A percentile compares a stretch with the other conserved stretches of the same genome.
Conservation (phyloP, 2,888 invertebrate genomes). For the Lypha dubia region DNA sequence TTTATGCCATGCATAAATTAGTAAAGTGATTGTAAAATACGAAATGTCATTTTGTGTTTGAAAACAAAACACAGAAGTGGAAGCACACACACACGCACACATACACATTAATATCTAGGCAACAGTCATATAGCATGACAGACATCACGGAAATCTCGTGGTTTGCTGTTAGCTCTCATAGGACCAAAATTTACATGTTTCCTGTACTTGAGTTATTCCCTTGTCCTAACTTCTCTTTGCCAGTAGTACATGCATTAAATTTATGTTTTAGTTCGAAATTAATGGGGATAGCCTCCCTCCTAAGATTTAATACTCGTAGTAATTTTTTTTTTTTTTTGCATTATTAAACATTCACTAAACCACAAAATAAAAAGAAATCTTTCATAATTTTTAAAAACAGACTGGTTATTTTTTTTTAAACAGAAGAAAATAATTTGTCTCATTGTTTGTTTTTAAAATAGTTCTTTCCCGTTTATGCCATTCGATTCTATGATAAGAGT, state of each 20-base stretch:
- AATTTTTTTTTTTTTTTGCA: too few relatives aligned
- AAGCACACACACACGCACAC: neutral
- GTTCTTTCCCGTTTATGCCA: neutral
- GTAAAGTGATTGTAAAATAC: constrained; percentile 44
- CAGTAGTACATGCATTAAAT: constrained; percentile 30
- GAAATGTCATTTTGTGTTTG: constrained; percentile 39
- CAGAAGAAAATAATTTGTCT: neutral
- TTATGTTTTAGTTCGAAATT: constrained; percentile 4
- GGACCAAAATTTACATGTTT: constrained; percentile 54
- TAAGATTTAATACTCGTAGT: too few relatives aligned
- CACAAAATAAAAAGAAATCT: neutral
- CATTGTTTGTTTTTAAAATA: neutral
- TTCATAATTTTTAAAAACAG: neutral
- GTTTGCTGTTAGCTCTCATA: constrained; percentile 51
- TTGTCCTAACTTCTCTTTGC: neutral
- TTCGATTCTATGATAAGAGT: too few relatives aligned
- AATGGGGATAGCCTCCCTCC: neutral
- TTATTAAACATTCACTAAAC: too few relatives aligned
- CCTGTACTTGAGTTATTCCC: constrained; percentile 30
- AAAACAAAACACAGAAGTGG: neutral
- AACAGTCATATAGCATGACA: constrained; percentile 30
- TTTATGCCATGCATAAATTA: constrained; percentile 69
- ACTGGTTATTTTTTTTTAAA: neutral
- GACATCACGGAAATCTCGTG: constrained; percentile 58
- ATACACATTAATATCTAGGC: neutral